These are phyloP conservation scores for Agrotis puta DNA, from an alignment of 2,888 invertebrate species.

Conservation along the genomic window DNA sequence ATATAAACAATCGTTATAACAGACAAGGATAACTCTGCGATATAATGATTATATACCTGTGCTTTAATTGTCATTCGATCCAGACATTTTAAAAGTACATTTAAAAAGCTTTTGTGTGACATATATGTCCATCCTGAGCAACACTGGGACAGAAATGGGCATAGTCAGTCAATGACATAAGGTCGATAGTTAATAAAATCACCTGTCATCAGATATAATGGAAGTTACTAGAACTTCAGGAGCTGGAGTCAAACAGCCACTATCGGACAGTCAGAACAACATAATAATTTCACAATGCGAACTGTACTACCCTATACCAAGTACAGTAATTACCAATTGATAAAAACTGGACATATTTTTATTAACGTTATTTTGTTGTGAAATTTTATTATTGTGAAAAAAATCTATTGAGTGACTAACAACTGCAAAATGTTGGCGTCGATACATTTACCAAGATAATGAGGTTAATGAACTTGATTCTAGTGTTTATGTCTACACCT, in stretches of 20 bases:
- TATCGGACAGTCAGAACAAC: background rate
- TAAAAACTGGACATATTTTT: conserved; percentile 25
- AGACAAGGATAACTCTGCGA: too few relatives aligned
- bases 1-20: background rate
- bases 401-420: conserved; percentile 60
- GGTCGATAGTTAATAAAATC: background rate
- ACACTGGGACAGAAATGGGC: too few relatives aligned
- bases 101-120: too few relatives aligned
- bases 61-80: too few relatives aligned
- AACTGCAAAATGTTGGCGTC: conserved; percentile 75
- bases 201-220: background rate
- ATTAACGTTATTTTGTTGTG: conserved; percentile 21
- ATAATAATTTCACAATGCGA: conserved; percentile 3
- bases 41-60: too few relatives aligned
- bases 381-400: conserved; percentile 19
- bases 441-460: conserved; percentile 75
- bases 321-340: background rate
- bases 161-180: too few relatives aligned
- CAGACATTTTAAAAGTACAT: too few relatives aligned
- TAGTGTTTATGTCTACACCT: conserved; percentile 60
- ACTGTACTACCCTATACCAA: background rate
- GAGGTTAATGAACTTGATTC: conserved; percentile 77
- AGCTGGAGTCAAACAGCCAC: background rate
- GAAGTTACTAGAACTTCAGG: background rate
- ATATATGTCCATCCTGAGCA: too few relatives aligned